Evolutionary conservation across 1,140 invertebrate genomes (phyloP), one percentile per base, ranked within the genome.

Genomic region (Sycophaga agraensis): DNA sequence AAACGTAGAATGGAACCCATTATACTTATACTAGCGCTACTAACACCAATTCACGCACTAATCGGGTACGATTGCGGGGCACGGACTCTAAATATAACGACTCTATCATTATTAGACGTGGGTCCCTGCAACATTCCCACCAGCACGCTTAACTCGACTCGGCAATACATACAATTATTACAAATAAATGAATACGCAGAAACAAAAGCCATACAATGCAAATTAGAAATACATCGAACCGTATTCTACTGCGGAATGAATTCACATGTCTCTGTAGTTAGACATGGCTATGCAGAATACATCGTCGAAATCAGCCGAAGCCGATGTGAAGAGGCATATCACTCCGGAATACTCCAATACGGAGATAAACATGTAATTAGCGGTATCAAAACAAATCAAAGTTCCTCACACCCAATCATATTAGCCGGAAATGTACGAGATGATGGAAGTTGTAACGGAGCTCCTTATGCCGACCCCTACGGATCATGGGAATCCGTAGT

Each of bases 141-240:
- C 5, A 34, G 12, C 19, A 19, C n/a, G 4, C 31, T 12, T 7
- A 19, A 6, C 16, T 1, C 11, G 4, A 21, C n/a, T 0, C 7
- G 16, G 21, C 26, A 0, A 1, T 22, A 50, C 11, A 17, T 21
- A 1, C 31, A 50, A n/a, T 6, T 50, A 21, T 21, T 50, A 12
- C 28, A 50, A 19, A 50, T 50, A 50, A 50, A 50, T 19, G 48
- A 50, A 19, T 50, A 21, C 7, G 4, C 0, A 4, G 48, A 50
- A 21, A 50, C 22, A 1, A 21, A 34, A 0, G 16, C 35, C 12
- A 35, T 50, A 19, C 42, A 54, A 39, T 64, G 57, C 39, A 55
- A 49, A 56, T 12, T 59, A 43, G 46, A 59, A 45, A 50, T 64
- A 1, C 26, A 55, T 17, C 1, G 45, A 28, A 28, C 45, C 3